Base-by-base conservation (phyloP, 2,888 invertebrate species). In the Plusia festucae region DNA sequence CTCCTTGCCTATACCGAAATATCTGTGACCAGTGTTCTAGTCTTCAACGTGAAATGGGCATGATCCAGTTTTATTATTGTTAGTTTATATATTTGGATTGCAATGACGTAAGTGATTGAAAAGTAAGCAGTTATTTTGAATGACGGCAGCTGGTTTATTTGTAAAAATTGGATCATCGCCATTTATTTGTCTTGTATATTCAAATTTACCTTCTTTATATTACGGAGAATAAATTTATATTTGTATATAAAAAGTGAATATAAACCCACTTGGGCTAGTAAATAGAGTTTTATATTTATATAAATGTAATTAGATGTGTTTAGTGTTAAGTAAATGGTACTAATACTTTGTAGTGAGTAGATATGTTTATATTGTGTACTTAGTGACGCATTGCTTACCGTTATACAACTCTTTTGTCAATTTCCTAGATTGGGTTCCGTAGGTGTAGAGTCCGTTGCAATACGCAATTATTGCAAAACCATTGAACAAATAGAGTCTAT, bases 11-110 rank as follows among this genome's bases (percentile, higher is more conserved):
- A 86, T 85, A 85, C 85, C 84, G 79, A 84, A 86, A 86, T 85
- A 88, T 89, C 90, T 92, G 91, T 93, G 92, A 94, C 90, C 92
- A 91, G 88, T 90, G 89, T 87, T 94, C 94, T 94, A 94, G 94
- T 94, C 94, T 90, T 84, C 80, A 83, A 88, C 83, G 85, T 84
- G 84, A 74, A 65, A 76, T 82, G 85, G 82, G 70, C 71, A 81
- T 88, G 87, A 81, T 88, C 86, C 86, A 83, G 73, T 85, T 85
- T 84, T 84, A 70, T 78, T 71, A 73, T 70, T 73, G 77, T 81
- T 74, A 76, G 68, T 60, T 76, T 67, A 69, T 67, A 69, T 56
- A 70, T 76, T 60, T 71, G 71, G 72, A 74, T 79, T 72, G 70
- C 49, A 66, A 52, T 68, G 68, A 71, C 60, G 60, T 58, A 61